These are phyloP conservation scores for Trachurus trachurus DNA, from an alignment of 2,797 vertebrate genomes.

Conservation along the genomic window DNA sequence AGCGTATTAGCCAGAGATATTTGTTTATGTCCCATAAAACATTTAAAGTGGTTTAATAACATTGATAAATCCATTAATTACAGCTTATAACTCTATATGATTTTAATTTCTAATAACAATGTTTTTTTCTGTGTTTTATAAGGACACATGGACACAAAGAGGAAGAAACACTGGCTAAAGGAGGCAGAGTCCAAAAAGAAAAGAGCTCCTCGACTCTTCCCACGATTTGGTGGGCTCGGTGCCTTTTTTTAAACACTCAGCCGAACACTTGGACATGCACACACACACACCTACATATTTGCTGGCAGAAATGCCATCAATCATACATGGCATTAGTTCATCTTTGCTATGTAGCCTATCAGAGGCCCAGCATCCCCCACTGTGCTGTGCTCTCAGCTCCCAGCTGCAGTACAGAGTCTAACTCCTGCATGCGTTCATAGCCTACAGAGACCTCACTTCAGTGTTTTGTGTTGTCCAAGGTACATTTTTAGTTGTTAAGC, in stretches of 20 bases:
- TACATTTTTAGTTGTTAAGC: constrained; percentile 36
- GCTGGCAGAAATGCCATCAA: constrained; percentile 43
- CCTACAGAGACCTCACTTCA: constrained; percentile 43
- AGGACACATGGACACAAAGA: constrained; percentile 93
- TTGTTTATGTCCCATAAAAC: background rate
- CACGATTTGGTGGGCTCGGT: constrained; percentile 86
- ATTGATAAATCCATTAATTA: background rate
- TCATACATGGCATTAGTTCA: constrained; percentile 65
- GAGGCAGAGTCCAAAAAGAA: constrained; percentile 95
- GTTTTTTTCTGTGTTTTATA: constrained; percentile 66
- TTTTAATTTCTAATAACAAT: background rate
- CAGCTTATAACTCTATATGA: background rate
- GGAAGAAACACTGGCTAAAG: constrained; percentile 93
- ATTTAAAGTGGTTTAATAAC: background rate
- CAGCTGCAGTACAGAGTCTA: constrained; percentile 40
- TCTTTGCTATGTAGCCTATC: constrained; percentile 38
- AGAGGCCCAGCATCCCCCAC: constrained; percentile 31
- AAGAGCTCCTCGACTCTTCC: constrained; percentile 87
- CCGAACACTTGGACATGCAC: constrained; percentile 9
- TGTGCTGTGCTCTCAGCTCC: constrained; percentile 31
- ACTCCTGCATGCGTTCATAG: constrained; percentile 21
- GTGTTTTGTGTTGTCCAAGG: constrained; percentile 38
- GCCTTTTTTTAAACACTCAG: constrained; percentile 79
- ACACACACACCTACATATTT: constrained; percentile 11
- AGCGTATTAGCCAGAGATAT: background rate